These are phyloP conservation scores for Chrysina gloriosa DNA, from an alignment of 2,888 invertebrate genomes.

Conservation along the genomic window DNA sequence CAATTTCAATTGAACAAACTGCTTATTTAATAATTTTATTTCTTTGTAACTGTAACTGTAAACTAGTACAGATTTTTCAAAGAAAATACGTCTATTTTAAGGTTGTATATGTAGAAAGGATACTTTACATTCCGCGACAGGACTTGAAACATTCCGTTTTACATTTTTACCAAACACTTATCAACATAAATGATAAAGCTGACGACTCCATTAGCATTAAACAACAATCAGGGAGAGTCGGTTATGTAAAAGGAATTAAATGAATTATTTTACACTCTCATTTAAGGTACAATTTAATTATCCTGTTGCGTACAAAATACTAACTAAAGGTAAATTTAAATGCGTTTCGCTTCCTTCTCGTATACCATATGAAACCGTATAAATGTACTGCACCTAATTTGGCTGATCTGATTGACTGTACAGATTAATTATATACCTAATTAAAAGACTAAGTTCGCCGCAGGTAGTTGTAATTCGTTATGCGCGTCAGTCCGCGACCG, in stretches of 20 bases:
- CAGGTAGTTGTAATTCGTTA: slow-evolving; percentile 59
- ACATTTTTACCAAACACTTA: not conserved
- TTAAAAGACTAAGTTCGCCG: slow-evolving; percentile 59
- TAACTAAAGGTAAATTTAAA: slow-evolving; percentile 39
- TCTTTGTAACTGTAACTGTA: too few species aligned
- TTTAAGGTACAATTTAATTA: slow-evolving; percentile 42
- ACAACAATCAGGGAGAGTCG: slow-evolving; percentile 29
- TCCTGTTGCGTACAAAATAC: slow-evolving; percentile 35
- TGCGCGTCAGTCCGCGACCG: slow-evolving; percentile 54
- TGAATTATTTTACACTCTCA: slow-evolving; percentile 46
- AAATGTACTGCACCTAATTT: slow-evolving; percentile 51
- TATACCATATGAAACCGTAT: slow-evolving; percentile 38
- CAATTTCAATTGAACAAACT: too few species aligned
- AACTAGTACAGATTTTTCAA: too few species aligned
- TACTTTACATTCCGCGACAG: too few species aligned
- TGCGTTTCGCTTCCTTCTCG: slow-evolving; percentile 30
- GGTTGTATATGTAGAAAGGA: too few species aligned
- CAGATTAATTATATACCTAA: slow-evolving; percentile 63
- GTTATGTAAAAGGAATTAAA: slow-evolving; percentile 44
- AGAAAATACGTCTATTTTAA: too few species aligned
- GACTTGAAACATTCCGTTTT: not conserved
- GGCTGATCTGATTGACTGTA: slow-evolving; percentile 63
- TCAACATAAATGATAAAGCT: slow-evolving; percentile 17
- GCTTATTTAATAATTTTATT: too few species aligned
- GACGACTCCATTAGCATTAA: slow-evolving; percentile 26